Evolutionary conservation across 2,888 invertebrate species (phyloP).

Genomic region (Escarpia spicata): DNA sequence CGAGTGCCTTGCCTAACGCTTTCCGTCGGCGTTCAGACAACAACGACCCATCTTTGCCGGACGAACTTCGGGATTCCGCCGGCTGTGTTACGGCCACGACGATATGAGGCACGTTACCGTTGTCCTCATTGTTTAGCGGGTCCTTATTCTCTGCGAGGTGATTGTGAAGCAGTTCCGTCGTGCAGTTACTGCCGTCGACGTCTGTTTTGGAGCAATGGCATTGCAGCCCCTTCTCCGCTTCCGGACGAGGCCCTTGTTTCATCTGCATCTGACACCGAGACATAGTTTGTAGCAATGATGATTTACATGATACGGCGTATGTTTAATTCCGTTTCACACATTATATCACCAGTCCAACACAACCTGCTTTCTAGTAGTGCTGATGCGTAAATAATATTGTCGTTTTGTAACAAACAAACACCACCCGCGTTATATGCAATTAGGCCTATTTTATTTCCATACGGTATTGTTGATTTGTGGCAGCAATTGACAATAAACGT

Average conservation of each 20-base stretch:
- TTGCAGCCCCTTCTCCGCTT: background rate
- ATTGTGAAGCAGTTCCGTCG: background rate
- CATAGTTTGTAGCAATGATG: background rate
- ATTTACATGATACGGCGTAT: background rate
- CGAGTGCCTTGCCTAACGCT: background rate
- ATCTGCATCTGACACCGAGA: background rate
- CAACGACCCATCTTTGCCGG: background rate
- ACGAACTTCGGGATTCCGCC: background rate
- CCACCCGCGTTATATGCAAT: too few species aligned
- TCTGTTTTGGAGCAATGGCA: background rate
- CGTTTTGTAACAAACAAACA: too few species aligned
- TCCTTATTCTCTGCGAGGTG: background rate
- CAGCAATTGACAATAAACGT: too few species aligned
- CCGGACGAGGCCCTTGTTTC: background rate
- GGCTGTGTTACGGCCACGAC: background rate
- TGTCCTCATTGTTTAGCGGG: background rate
- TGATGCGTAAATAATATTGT: too few species aligned
- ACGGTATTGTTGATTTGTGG: too few species aligned
- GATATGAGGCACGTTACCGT: background rate
- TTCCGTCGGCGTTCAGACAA: background rate
- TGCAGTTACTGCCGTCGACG: background rate
- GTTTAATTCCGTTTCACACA: background rate
- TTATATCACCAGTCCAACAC: background rate
- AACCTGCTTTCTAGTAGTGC: too few species aligned
- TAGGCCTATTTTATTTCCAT: too few species aligned